Evolutionary conservation across 1,140 invertebrate genomes (phyloP).

Genomic region (Carcinoscorpius rotundicauda): DNA sequence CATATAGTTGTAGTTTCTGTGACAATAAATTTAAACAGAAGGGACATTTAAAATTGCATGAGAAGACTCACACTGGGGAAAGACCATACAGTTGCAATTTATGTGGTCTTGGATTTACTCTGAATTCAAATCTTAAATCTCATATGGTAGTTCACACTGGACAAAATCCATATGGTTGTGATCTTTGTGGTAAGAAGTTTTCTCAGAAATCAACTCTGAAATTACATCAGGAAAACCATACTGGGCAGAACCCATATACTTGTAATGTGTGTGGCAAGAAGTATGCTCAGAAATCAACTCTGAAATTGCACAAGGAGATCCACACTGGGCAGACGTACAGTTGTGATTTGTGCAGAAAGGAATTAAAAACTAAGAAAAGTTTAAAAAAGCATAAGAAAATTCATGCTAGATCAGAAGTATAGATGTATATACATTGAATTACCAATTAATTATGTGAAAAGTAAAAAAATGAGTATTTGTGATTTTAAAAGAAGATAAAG

Average conservation of each 20-base stretch:
- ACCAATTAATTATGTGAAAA: too few species aligned
- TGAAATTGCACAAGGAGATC: too few species aligned
- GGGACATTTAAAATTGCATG: constrained; percentile 13
- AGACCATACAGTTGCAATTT: constrained; percentile 48
- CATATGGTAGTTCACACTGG: constrained; percentile 52
- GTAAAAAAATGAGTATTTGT: too few species aligned
- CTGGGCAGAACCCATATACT: constrained; percentile 18
- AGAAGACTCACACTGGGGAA: constrained; percentile 38
- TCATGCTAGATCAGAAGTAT: too few species aligned
- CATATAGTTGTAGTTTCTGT: constrained; percentile 27
- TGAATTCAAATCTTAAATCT: constrained; percentile 52
- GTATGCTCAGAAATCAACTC: too few species aligned
- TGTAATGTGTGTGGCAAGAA: constrained; percentile 36
- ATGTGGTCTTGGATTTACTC: constrained; percentile 48
- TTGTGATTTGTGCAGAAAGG: too few species aligned
- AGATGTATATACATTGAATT: too few species aligned
- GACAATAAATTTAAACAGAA: constrained; percentile 18
- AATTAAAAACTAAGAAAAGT: too few species aligned
- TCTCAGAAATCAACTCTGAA: constrained; percentile 23
- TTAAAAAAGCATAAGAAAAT: too few species aligned
- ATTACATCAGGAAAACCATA: constrained; percentile 20
- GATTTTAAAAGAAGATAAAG: too few species aligned
- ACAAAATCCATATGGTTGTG: constrained; percentile 32
- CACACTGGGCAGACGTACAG: too few species aligned
- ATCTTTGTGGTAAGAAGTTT: constrained; percentile 8